Evolutionary conservation across 2,888 invertebrate genomes (phyloP).

Genomic region (Acanthosepion lycidas): DNA sequence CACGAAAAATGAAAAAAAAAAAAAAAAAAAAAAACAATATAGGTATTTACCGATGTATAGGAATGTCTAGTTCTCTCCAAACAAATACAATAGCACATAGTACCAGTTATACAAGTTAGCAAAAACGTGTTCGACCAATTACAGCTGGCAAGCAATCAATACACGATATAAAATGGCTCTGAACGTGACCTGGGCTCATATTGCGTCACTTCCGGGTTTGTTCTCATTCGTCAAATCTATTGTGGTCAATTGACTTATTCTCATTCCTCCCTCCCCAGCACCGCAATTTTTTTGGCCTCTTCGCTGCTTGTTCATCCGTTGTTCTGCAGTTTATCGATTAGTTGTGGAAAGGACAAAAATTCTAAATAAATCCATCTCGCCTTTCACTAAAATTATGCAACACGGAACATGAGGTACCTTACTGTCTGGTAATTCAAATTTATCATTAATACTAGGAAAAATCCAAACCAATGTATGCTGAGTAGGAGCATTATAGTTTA

Average conservation of each 20-base stretch:
- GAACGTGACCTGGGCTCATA: neutral
- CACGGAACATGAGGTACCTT: neutral
- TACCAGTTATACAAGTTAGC: neutral
- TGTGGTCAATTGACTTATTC: conserved; percentile 16
- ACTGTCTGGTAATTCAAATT: neutral
- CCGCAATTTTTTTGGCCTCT: neutral
- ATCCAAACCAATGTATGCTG: neutral
- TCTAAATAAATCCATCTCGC: neutral
- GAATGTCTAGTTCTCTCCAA: neutral
- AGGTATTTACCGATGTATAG: too few relatives aligned
- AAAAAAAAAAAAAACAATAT: too few relatives aligned
- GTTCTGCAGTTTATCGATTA: neutral
- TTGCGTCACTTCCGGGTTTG: neutral
- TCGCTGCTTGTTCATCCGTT: neutral
- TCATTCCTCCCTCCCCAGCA: neutral
- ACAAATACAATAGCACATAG: neutral
- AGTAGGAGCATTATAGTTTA: neutral
- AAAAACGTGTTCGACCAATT: neutral
- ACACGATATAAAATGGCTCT: neutral
- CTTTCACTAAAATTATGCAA: neutral
- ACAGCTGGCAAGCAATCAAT: neutral
- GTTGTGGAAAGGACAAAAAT: neutral
- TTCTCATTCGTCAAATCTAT: neutral
- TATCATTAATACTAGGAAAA: neutral
- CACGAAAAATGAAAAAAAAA: too few relatives aligned